Evolutionary conservation across 2,113 vertebrate species (phyloP).

Genomic region (Crotalus viridis): DNA sequence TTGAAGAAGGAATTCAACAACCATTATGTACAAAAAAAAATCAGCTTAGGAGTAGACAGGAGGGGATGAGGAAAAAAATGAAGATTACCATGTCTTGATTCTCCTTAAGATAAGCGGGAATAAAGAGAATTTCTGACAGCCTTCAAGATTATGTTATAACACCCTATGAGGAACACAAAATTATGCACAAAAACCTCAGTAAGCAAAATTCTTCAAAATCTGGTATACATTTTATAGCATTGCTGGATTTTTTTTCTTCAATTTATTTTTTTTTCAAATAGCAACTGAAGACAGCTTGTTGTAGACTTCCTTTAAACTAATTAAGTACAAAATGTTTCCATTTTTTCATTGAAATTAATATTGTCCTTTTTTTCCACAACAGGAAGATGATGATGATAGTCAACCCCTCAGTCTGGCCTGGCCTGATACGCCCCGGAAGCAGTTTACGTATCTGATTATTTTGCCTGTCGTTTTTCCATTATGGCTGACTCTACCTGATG

Average conservation of each 20-base stretch:
- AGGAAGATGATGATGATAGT: constrained; percentile 81
- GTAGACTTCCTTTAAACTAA: not conserved
- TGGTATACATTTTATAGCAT: not conserved
- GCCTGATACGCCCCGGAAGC: constrained; percentile 86
- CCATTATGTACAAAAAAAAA: not conserved
- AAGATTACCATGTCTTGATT: not conserved
- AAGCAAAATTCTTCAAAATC: not conserved
- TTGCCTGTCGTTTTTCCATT: constrained; percentile 90
- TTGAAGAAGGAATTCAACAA: not conserved
- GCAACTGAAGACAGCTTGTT: not conserved
- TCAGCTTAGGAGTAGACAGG: not conserved
- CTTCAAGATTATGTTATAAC: not conserved
- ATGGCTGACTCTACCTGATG: constrained; percentile 90
- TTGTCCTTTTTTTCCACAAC: constrained; percentile 56
- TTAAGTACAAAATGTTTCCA: not conserved
- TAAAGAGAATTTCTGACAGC: too few relatives aligned
- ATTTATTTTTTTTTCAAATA: not conserved
- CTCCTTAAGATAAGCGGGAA: too few relatives aligned
- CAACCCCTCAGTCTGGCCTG: constrained; percentile 92
- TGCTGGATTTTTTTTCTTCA: not conserved
- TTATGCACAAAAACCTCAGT: not conserved
- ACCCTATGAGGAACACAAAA: not conserved
- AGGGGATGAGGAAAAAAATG: not conserved
- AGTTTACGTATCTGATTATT: constrained; percentile 83
- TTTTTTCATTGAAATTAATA: not conserved